Percentiles rank a stretch among this genome's conserved stretches.
These are phyloP conservation scores for Craterocephalus amniculus DNA, from an alignment of 2,797 vertebrate species.

Conservation along the genomic window DNA sequence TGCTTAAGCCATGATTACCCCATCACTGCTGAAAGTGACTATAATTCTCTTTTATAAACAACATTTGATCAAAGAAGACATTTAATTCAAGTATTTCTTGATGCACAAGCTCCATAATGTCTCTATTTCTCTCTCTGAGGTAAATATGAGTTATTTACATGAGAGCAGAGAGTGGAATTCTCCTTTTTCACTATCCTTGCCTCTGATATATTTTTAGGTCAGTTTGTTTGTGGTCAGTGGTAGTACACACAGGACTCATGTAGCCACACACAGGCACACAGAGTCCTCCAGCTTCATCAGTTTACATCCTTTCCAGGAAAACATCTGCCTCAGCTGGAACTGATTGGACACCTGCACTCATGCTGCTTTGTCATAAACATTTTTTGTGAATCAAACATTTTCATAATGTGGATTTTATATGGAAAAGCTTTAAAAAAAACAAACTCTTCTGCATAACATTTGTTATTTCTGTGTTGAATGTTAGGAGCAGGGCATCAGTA, in stretches of 20 bases:
- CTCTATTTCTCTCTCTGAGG: slow-evolving; percentile 24
- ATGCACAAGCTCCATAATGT: slow-evolving; percentile 10
- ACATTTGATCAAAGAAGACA: too few species aligned
- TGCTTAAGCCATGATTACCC: background rate
- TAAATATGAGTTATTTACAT: slow-evolving; percentile 64
- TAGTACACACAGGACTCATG: slow-evolving; percentile 43
- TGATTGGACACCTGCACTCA: too few species aligned
- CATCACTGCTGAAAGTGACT: too few species aligned
- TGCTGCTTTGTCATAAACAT: too few species aligned
- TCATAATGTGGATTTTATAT: too few species aligned
- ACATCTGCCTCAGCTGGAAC: background rate
- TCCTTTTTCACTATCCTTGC: slow-evolving; percentile 19
- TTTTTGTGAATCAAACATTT: too few species aligned
- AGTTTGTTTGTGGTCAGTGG: slow-evolving; percentile 64
- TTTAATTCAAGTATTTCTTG: too few species aligned
- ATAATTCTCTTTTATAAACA: too few species aligned
- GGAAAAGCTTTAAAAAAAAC: too few species aligned
- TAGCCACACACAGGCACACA: slow-evolving; percentile 27
- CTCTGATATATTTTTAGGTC: slow-evolving; percentile 59
- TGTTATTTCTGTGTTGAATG: too few species aligned
- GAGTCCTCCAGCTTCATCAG: background rate
- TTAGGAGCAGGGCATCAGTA: background rate
- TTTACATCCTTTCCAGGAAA: background rate
- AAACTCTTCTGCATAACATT: too few species aligned
- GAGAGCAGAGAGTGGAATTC: slow-evolving; percentile 31